Evolutionary conservation across 2,888 invertebrate species (phyloP), one percentile per base, ranked within the genome.

Genomic region (Aphrophora alni): DNA sequence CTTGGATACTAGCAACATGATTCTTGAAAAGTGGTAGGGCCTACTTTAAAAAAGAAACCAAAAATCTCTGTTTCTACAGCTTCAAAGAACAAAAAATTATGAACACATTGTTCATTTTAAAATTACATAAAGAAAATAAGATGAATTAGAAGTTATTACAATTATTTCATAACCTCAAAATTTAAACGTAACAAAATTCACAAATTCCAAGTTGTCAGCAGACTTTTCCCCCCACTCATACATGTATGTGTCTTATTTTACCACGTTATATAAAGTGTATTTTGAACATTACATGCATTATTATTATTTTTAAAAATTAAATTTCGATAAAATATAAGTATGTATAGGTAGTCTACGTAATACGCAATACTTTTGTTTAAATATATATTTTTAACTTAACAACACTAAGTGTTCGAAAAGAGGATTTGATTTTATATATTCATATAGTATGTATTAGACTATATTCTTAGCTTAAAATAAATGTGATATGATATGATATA

Each of bases 401-500:
- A 33, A 21, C 59, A 59, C n/a, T 3, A 59, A 21, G 59, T 59
- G 59, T 59, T 59, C 59, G 0, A 59, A 59, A 59, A 59, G 59
- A 59, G 59, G 59, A 59, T 59, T 59, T 59, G 59, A 59, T 59
- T 59, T 59, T 59, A 59, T 59, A 59, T 21, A 59, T 59, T 21
- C 59, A 59, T 59, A 59, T 59, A 59, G 59, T 2, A 59, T 59
- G 59, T 59, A 59, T 2, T 59, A 59, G 59, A 59, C 4, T 59
- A 59, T 59, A 59, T 59, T 21, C 59, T 59, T 59, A 59, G 59
- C 59, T 59, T 59, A 59, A 14, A 59, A 59, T 59, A 59, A 59
- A 59, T 59, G 59, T 59, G 59, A 59, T 44, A 44, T 44, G 44
- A 44, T n/a, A n/a, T n/a, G n/a, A n/a, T 59, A 59, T 59, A 59